A percentile compares a stretch with the other conserved stretches of the same genome.
These are phyloP conservation scores for Anseranas semipalmata DNA, from an alignment of 2,113 vertebrate species.

Conservation along the genomic window DNA sequence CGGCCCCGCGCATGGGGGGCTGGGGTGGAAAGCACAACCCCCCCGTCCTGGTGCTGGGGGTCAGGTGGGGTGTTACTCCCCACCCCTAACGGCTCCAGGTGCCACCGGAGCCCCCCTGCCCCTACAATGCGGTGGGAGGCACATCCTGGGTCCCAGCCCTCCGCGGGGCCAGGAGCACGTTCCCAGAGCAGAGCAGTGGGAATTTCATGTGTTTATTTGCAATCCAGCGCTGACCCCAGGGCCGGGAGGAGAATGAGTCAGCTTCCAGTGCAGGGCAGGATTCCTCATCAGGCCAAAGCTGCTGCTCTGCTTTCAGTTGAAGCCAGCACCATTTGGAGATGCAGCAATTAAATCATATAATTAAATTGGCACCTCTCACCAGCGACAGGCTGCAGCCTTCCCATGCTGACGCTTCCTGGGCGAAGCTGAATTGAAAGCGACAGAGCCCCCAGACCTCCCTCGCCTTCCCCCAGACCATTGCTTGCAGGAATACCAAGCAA, in stretches of 20 bases:
- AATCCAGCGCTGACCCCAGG: neutral
- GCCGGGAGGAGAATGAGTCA: constrained; percentile 22
- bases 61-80: neutral
- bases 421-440: neutral
- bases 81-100: neutral
- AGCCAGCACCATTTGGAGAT: neutral
- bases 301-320: neutral
- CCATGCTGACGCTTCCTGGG: accelerated
- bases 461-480: neutral
- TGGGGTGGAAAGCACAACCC: neutral
- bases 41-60: neutral
- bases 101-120: neutral
- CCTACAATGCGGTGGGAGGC: neutral
- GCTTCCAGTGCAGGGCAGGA: constrained; percentile 19
- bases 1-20: neutral
- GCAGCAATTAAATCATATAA: accelerated
- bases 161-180: neutral
- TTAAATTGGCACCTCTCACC: neutral
- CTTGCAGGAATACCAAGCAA: neutral
- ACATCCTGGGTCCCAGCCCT: neutral
- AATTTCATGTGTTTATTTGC: constrained; percentile 38
- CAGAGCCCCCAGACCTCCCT: neutral
- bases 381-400: too few species aligned
- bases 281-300: neutral
- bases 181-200: constrained; percentile 36